Base-by-base conservation (phyloP, 2,113 vertebrate genomes). In the Pachypanchax playfairii region DNA sequence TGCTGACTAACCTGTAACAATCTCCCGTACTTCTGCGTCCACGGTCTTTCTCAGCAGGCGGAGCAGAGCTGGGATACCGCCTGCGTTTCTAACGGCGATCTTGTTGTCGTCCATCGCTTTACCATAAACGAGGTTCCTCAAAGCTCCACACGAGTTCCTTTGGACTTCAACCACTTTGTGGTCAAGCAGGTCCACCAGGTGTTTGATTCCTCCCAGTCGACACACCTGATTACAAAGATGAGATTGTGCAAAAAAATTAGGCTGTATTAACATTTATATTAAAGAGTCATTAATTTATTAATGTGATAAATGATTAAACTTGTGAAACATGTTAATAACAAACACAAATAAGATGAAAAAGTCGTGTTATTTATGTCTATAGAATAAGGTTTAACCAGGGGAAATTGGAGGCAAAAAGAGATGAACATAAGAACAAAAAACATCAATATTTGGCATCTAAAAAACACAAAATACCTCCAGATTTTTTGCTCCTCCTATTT, bases 51-150 rank as follows among this genome's bases (percentile, higher is more conserved):
- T 94, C 84, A 98, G 85, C 66, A 99, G 82, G 31, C 95, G 91
- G 21, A 97, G 90, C 33, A 99, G 92, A 29, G 97, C 97, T 11
- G 96, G 94, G 36, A 99, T 91, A 0, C 97, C 97, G 11, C 95
- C 96, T 1, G 96, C 95, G 2, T 97, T 98, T 89, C 93, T 94
- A 90, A 99, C 94, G 0, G 95, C 94, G 15, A 94, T 88, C 88
- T 99, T 99, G 90, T 98, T 99, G 69, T 99, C 96, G 29, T 99
- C 97, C 20, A 95, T 96, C 13, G 93, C 94, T 82, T 96, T 97
- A 3, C 97, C 97, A 0, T 97, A 99, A 22, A 99, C 97, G 0
- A 99, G 92, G 83, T 98, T 99, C 75, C 96, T 92, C 79, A 99
- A 88, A 0, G 97, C 96, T 0, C 97, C 97, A 1, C 97, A 98